These are phyloP conservation scores for Acanthurus tractus DNA, from an alignment of 2,797 vertebrate genomes.

Conservation along the genomic window DNA sequence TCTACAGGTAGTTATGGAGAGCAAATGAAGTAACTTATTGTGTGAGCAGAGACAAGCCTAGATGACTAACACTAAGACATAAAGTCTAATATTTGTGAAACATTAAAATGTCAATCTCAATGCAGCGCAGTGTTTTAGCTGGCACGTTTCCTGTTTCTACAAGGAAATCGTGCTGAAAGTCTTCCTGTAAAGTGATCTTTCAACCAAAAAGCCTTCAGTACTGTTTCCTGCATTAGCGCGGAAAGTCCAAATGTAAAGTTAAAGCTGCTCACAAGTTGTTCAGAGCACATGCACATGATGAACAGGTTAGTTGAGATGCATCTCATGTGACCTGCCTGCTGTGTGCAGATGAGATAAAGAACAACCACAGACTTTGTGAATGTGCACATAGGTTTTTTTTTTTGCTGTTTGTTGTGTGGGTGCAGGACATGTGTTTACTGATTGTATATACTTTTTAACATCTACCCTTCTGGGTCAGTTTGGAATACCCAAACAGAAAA, in stretches of 20 bases:
- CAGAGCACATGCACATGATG: constrained; percentile 1
- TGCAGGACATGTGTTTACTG: no score
- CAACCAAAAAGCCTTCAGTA: background rate
- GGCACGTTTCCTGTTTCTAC: constrained; percentile 13
- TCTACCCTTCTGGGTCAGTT: no score
- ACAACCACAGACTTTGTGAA: constrained; percentile 7
- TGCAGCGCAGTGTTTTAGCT: background rate
- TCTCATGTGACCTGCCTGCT: constrained; percentile 25
- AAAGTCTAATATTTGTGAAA: constrained; percentile 2
- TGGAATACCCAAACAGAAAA: no score
- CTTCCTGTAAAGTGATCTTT: background rate
- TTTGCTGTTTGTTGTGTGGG: no score
- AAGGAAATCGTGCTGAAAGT: background rate
- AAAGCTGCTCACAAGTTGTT: background rate
- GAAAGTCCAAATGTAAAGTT: background rate
- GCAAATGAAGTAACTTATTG: constrained; percentile 14
- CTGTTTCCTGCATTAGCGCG: background rate
- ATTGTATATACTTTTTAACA: no score
- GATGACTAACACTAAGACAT: background rate
- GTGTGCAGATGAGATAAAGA: background rate
- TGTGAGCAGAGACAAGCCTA: background rate
- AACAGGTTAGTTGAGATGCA: background rate
- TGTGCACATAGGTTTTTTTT: background rate
- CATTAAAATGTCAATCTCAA: background rate
- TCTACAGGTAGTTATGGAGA: background rate